A percentile compares a stretch with the other conserved stretches of the same genome.
Conservation (phyloP, 2,113 vertebrate species). For the Podocnemis expansa region DNA sequence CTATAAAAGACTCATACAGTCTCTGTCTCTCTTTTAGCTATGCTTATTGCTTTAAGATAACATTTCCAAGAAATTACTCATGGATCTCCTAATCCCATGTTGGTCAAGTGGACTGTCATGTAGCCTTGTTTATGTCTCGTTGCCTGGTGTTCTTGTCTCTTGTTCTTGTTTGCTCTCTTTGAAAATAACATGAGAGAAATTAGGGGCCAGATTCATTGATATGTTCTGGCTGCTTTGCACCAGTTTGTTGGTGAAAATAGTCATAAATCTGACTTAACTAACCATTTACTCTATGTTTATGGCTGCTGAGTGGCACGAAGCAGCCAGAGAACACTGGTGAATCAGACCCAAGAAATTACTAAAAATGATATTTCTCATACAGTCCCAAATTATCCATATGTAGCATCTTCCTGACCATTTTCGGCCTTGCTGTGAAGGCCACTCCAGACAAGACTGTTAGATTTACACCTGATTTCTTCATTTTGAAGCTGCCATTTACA, state of each 20-base stretch:
- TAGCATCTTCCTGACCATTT: not conserved
- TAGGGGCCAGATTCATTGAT: not conserved
- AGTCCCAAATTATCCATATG: not conserved
- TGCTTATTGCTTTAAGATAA: not conserved
- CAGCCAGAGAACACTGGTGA: rapidly evolving
- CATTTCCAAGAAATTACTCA: constrained; percentile 32
- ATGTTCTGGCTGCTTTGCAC: not conserved
- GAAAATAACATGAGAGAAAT: constrained; percentile 2
- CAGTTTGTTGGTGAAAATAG: not conserved
- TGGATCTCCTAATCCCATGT: constrained; percentile 26
- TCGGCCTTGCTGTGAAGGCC: not conserved
- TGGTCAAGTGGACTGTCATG: not conserved
- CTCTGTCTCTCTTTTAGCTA: not conserved
- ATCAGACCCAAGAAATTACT: not conserved
- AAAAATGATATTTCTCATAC: not conserved
- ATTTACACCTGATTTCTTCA: rapidly evolving
- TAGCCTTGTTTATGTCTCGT: constrained; percentile 16
- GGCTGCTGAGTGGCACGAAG: not conserved
- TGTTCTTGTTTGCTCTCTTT: constrained; percentile 24
- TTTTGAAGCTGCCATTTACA: not conserved
- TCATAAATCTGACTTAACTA: not conserved
- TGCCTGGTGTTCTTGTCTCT: not conserved
- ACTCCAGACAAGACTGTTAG: not conserved
- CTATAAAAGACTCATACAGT: not conserved
- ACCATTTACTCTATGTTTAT: not conserved